Evolutionary conservation across 1,140 invertebrate species (phyloP).

Genomic region (Drosophila truncata): DNA sequence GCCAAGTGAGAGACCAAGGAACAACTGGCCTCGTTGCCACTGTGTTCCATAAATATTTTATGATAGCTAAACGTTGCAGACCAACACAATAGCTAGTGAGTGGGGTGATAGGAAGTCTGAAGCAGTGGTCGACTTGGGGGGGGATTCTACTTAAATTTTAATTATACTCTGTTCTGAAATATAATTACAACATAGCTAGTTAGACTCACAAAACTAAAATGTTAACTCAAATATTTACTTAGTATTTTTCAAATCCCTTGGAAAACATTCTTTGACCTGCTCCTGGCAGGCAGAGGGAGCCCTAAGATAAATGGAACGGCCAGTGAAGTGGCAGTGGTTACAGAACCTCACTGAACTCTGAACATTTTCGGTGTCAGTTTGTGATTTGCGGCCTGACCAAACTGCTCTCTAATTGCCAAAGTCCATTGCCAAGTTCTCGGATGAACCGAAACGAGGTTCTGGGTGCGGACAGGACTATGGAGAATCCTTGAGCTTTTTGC

Average conservation of each 20-base stretch:
- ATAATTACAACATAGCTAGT: neutral
- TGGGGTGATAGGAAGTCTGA: neutral
- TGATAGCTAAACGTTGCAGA: slow-evolving; percentile 44
- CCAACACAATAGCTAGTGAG: slow-evolving; percentile 25
- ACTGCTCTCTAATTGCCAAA: slow-evolving; percentile 37
- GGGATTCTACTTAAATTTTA: neutral
- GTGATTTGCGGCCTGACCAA: slow-evolving; percentile 40
- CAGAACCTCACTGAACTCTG: neutral
- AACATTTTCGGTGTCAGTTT: slow-evolving; percentile 43
- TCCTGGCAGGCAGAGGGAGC: neutral
- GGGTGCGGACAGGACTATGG: slow-evolving; percentile 3
- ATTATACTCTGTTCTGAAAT: neutral
- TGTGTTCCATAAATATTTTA: slow-evolving; percentile 60
- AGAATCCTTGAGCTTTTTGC: slow-evolving; percentile 5
- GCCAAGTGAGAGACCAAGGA: slow-evolving; percentile 19
- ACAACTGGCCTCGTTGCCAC: slow-evolving; percentile 29
- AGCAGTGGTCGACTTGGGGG: too few species aligned
- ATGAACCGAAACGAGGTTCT: neutral
- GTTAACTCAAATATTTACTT: neutral
- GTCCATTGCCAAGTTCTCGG: slow-evolving; percentile 9
- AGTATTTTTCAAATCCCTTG: neutral
- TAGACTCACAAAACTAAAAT: neutral
- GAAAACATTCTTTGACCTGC: neutral
- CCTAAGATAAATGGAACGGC: slow-evolving; percentile 6
- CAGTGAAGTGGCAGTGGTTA: neutral